Base-by-base conservation (phyloP, 1,140 invertebrate genomes). In the Polyergus mexicanus region DNA sequence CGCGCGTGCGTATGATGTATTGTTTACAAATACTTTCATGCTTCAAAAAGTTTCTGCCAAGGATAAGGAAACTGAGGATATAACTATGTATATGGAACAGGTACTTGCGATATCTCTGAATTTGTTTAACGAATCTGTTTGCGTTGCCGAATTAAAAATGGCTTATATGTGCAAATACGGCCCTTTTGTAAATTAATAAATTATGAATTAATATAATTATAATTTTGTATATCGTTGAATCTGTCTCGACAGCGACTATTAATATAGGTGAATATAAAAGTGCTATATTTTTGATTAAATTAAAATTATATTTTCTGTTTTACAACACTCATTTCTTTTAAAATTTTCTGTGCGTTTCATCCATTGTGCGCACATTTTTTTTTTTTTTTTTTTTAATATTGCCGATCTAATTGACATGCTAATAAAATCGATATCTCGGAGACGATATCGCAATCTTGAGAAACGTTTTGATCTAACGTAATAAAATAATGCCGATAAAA, bases 401-500 rank as follows among this genome's bases (percentile, higher is more conserved):
- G 16, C 58, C 58, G 16, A 10, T 3, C 25, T 0, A 63, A 35
- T 76, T 66, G 19, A 77, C 60, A 41, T 22, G 38, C 41, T 47
- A 38, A 78, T 78, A 58, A 78, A 78, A 54, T n/a, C n/a, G 28
- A 38, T 32, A 11, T 22, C 38, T n/a, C 1, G 51, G n/a, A 51
- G 54, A 10, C 25, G 13, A 11, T n/a, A 54, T 47, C 28, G 28
- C 16, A 16, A 13, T n/a, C 25, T 80, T 41, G 63, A 69, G 32
- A 80, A 69, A 38, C 19, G 22, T 41, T 54, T 19, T 4, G 65
- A 81, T 71, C 38, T 10, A 44, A 3, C n/a, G 13, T 32, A 25
- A 72, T 81, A 22, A 81, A 81, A 71, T 41, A 81, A 72, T 60
- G 13, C 22, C 56, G 28, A 58, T 13, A 38, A 83, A 41, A 83